Evolutionary conservation across 92 coral and sea anemone species (phyloP), one percentile per base, ranked within the genome.

Genomic region (Zoanthus sansibaricus): DNA sequence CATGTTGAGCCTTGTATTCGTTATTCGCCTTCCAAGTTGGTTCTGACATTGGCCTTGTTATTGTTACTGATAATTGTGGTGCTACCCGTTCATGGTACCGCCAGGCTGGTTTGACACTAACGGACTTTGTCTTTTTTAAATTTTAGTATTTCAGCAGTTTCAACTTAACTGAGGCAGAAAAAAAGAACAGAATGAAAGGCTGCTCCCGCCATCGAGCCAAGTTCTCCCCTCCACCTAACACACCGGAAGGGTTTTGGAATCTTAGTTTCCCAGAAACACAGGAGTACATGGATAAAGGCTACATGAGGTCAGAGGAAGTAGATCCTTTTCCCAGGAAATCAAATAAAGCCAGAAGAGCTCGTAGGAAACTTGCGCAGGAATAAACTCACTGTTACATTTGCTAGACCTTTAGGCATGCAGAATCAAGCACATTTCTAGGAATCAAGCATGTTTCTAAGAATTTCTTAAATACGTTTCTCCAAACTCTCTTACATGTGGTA

Each of bases 191-290:
- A 1, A 80, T 95, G 82, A 93, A 95, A 76, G 77, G 80, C 14
- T 97, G 99, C 67, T 97, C 99, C 30, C 98, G 98, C 52, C 99
- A 97, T 80, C 93, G 99, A 44, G 95, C 98, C 56, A 94, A 87
- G 86, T 94, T 93, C 83, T 97, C 99, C 18, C 99, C 99, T 0
- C 98, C 99, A 9, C 99, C 99, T 16, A 90, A 92, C 54, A 97
- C 99, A 4, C 99, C 99, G 2, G 98, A 97, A 49, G 98, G 96
- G 3, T 97, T 97, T 83, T 95, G 99, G 98, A 89, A 95, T 67
- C 93, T 97, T 3, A 94, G 96, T 37, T 97, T 95, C 21, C 96
- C 96, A 32, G 92, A 92, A 79, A 96, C 99, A 47, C 92, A 97
- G 75, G 98, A 92, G 31, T 95, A 95, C 84, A 95, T 97, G 55